Conservation (phyloP, 1,140 invertebrate genomes). For the Pseudomyrmex gracilis region DNA sequence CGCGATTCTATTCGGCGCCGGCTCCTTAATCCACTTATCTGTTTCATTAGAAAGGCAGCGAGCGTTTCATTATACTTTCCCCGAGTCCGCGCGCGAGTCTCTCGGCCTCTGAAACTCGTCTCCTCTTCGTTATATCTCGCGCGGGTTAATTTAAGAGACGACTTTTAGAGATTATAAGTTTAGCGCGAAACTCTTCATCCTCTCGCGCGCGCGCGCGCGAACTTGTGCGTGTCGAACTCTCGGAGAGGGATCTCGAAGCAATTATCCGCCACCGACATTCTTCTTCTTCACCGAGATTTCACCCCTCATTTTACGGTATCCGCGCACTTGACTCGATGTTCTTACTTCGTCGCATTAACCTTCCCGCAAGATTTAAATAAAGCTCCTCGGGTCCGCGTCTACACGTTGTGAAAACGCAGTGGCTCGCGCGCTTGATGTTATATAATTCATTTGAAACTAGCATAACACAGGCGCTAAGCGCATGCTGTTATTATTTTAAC, state of each 20-base stretch:
- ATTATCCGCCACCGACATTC: constrained; percentile 30
- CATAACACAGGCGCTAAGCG: background rate
- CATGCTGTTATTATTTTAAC: no score
- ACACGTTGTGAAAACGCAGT: no score
- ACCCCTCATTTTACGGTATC: constrained; percentile 20
- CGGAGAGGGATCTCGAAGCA: background rate
- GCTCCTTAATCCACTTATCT: constrained; percentile 52
- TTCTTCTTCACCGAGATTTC: constrained; percentile 2
- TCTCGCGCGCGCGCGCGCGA: background rate
- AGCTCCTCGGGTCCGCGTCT: background rate
- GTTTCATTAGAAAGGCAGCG: constrained; percentile 52
- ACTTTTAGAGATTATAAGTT: constrained; percentile 56
- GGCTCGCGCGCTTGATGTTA: no score
- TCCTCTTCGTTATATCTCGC: constrained; percentile 2
- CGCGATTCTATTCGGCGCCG: background rate
- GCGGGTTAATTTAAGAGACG: constrained; percentile 42
- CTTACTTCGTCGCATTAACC: constrained; percentile 20
- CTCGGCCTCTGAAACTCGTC: background rate
- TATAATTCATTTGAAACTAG: background rate
- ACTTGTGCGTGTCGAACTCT: constrained; percentile 38
- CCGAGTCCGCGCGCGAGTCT: constrained; percentile 25
- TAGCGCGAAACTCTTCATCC: constrained; percentile 43
- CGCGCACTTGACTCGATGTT: constrained; percentile 18
- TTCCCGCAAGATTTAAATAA: constrained; percentile 9
- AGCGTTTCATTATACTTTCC: constrained; percentile 49